Conservation (phyloP, 2,113 vertebrate species). For the Egretta garzetta region DNA sequence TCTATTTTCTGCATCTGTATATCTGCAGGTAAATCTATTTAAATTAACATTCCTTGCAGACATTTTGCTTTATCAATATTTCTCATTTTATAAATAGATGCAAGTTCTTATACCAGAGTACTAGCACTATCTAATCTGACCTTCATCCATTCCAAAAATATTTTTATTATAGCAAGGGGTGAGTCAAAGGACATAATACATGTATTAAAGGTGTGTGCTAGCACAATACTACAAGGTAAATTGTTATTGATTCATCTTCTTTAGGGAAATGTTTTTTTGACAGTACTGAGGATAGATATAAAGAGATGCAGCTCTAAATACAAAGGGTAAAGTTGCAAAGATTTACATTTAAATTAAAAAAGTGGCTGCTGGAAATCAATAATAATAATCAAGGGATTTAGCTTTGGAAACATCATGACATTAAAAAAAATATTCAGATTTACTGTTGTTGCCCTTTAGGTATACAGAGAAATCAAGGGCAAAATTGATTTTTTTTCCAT, state of each 20-base stretch:
- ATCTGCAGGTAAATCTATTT: background rate
- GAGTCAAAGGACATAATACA: slow-evolving; percentile 51
- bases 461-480: background rate
- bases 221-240: slow-evolving; percentile 31
- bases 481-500: background rate
- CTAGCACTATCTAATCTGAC: background rate
- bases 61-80: slow-evolving; percentile 44
- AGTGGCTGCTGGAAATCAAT: slow-evolving; percentile 49
- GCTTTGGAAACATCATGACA: slow-evolving; percentile 24
- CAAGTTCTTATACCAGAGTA: slow-evolving; percentile 1
- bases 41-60: background rate
- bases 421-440: slow-evolving; percentile 17
- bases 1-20: background rate
- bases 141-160: slow-evolving; percentile 35
- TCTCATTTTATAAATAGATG: slow-evolving; percentile 34
- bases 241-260: slow-evolving; percentile 57
- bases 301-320: background rate
- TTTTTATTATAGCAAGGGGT: slow-evolving; percentile 23
- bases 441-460: background rate
- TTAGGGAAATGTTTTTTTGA: slow-evolving; percentile 51
- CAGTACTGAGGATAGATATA: background rate
- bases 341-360: slow-evolving; percentile 70
- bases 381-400: slow-evolving; percentile 60
- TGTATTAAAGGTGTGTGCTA: slow-evolving; percentile 39
- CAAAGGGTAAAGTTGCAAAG: slow-evolving; percentile 29